Evolutionary conservation across 1,140 invertebrate species (phyloP).

Genomic region (Physella acuta): DNA sequence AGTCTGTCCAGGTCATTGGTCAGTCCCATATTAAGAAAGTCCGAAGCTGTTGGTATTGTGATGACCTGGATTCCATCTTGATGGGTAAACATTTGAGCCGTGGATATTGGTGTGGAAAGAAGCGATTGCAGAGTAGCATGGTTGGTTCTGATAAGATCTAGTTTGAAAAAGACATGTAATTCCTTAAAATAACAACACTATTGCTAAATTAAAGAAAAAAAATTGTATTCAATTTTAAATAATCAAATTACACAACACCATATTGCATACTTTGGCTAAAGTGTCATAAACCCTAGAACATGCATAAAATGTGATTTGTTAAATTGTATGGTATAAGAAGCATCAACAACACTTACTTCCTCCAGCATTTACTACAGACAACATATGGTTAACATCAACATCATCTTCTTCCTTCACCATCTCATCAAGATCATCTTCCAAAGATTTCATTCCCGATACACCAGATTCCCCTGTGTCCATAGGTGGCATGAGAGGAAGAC

Average conservation of each 20-base stretch:
- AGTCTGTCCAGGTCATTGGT: not conserved
- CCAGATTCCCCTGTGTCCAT: not conserved
- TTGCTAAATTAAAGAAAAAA: too few species aligned
- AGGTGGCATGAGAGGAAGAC: not conserved
- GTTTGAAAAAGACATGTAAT: constrained; percentile 20
- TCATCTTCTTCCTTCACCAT: constrained; percentile 11
- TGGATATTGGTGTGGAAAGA: constrained; percentile 41
- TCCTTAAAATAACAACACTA: too few species aligned
- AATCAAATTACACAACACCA: too few species aligned
- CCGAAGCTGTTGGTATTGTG: constrained; percentile 38
- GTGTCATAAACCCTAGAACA: too few species aligned
- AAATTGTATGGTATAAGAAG: too few species aligned
- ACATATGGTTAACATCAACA: constrained; percentile 15
- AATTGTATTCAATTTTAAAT: too few species aligned
- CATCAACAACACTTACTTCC: constrained; percentile 7
- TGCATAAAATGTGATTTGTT: too few species aligned
- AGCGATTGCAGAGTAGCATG: constrained; percentile 49
- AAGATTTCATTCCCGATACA: constrained; percentile 3
- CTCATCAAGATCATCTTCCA: not conserved
- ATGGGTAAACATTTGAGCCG: constrained; percentile 33
- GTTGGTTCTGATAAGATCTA: constrained; percentile 36
- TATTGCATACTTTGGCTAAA: too few species aligned
- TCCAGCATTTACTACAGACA: constrained; percentile 20
- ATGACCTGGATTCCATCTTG: constrained; percentile 52
- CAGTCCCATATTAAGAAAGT: constrained; percentile 33